A percentile compares a stretch with the other conserved stretches of the same genome.
phyloP scores from a whole-genome alignment of 2,113 vertebrate genomes.

The Pyrgilauda ruficollis region DNA sequence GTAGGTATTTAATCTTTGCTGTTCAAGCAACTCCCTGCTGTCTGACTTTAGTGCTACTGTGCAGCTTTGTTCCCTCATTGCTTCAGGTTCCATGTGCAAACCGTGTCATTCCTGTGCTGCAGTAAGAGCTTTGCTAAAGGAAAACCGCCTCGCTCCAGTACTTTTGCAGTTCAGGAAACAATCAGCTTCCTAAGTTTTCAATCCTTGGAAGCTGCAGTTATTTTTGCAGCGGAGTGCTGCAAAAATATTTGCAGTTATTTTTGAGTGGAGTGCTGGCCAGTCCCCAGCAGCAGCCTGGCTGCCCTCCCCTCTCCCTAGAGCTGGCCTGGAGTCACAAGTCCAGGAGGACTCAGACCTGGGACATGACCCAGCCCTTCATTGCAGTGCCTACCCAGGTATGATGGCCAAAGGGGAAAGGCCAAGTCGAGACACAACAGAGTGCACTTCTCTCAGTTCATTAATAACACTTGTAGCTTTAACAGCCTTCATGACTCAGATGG shows the following conservation, averaged over 20 bases:
- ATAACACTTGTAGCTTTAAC: not conserved
- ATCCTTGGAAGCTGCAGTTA: not conserved
- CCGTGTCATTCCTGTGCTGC: not conserved
- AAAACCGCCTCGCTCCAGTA: rapidly evolving
- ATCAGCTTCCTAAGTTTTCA: not conserved
- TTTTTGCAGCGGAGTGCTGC: not conserved
- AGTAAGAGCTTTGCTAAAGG: slow-evolving; percentile 45
- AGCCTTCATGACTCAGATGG: not conserved
- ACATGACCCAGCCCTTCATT: rapidly evolving
- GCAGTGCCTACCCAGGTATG: not conserved
- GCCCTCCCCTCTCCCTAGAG: not conserved
- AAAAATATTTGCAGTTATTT: not conserved
- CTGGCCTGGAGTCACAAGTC: not conserved
- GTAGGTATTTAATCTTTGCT: slow-evolving; percentile 58
- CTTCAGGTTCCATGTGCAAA: not conserved
- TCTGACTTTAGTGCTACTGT: not conserved
- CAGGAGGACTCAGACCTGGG: not conserved
- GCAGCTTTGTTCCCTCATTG: not conserved
- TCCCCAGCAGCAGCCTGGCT: not conserved
- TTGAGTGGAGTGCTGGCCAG: not conserved
- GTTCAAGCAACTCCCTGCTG: slow-evolving; percentile 27
- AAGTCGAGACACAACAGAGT: not conserved
- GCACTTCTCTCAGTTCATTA: not conserved
- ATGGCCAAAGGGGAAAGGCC: not conserved
- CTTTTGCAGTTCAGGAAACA: not conserved